Conservation (phyloP, 1,140 invertebrate genomes). For the Dendroctonus ponderosae region DNA sequence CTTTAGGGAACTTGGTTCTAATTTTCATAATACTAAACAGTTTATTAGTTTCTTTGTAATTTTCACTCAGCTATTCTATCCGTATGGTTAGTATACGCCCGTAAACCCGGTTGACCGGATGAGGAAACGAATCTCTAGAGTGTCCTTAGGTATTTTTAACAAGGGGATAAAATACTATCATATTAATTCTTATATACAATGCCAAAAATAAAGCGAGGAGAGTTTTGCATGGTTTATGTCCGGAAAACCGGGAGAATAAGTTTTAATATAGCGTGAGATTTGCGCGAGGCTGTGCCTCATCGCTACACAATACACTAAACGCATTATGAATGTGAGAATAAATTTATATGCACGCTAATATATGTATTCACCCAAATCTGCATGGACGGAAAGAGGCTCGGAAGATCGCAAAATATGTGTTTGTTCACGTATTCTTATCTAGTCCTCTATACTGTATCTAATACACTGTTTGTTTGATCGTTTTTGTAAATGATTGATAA, state of each 20-base stretch:
- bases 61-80: no score
- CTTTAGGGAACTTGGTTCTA: no score
- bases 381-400: no score
- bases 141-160: slow-evolving; percentile 44
- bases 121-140: slow-evolving; percentile 43
- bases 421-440: no score
- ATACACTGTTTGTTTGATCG: no score
- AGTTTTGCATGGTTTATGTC: slow-evolving; percentile 22
- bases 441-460: no score
- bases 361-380: neutral
- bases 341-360: slow-evolving; percentile 6
- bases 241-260: slow-evolving; percentile 27
- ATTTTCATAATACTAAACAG: no score
- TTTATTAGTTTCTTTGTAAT: no score
- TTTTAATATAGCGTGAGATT: slow-evolving; percentile 25
- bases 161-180: slow-evolving; percentile 42
- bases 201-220: slow-evolving; percentile 29
- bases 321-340: slow-evolving; percentile 13
- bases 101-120: slow-evolving; percentile 42
- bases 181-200: slow-evolving; percentile 47
- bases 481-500: no score
- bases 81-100: no score
- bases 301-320: slow-evolving; percentile 9
- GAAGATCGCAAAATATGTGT: no score
- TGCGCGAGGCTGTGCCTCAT: slow-evolving; percentile 5